These are phyloP conservation scores for Branchipolynoe longqiensis DNA, from an alignment of 2,888 invertebrate genomes.

Conservation along the genomic window DNA sequence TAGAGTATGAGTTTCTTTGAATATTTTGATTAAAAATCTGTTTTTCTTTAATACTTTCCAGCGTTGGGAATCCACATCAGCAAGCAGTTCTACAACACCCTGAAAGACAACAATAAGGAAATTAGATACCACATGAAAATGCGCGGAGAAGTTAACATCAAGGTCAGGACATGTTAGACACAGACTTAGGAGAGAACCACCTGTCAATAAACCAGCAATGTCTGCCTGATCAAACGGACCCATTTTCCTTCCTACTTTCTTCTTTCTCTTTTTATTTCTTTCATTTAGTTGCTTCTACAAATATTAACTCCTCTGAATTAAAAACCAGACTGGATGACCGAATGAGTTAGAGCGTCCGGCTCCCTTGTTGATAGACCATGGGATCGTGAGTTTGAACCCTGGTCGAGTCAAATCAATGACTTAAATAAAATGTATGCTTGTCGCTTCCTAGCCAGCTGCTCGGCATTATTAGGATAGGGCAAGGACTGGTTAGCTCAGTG, in stretches of 20 bases:
- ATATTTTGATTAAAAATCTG: background rate
- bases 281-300: background rate
- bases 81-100: conserved; percentile 60
- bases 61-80: conserved; percentile 68
- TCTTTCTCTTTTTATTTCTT: background rate
- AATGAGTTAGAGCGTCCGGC: no score
- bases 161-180: no score
- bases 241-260: background rate
- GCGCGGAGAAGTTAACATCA: conserved; percentile 68
- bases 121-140: conserved; percentile 59
- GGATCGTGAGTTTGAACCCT: no score
- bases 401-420: no score
- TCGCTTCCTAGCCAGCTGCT: no score
- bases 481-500: no score
- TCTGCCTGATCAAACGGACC: background rate
- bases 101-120: conserved; percentile 57
- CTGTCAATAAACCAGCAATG: background rate
- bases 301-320: background rate
- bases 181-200: no score
- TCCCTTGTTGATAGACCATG: no score
- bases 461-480: no score
- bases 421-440: no score
- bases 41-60: conserved; percentile 50
- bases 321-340: no score
- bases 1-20: background rate